phyloP scores from a whole-genome alignment of 2,113 vertebrate genomes.

The Perca fluviatilis region DNA sequence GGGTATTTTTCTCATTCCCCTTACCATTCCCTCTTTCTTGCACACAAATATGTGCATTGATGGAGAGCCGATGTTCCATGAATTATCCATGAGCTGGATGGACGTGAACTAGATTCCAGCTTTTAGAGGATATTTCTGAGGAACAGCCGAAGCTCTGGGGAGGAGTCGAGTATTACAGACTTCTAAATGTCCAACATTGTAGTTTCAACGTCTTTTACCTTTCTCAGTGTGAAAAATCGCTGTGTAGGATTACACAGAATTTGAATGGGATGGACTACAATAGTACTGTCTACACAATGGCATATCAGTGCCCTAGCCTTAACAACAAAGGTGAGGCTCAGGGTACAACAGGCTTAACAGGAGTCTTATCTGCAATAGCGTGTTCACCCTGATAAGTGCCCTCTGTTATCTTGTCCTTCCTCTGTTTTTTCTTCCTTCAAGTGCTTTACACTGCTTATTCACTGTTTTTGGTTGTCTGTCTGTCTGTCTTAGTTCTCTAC shows the following conservation, averaged over 20 bases:
- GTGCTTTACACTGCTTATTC: conserved; percentile 28
- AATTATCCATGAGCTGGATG: conserved; percentile 77
- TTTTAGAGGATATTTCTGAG: conserved; percentile 49
- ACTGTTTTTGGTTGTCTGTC: not conserved
- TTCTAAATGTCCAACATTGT: conserved; percentile 6
- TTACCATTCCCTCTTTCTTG: not conserved
- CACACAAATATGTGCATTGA: conserved; percentile 40
- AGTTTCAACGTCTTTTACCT: conserved; percentile 35
- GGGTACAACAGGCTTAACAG: conserved; percentile 51
- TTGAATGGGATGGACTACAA: conserved; percentile 41
- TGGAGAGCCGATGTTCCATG: conserved; percentile 61
- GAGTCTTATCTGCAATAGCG: conserved; percentile 67
- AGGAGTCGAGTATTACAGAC: conserved; percentile 4
- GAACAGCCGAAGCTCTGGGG: conserved; percentile 29
- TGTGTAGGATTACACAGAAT: conserved; percentile 55
- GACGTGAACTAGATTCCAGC: conserved; percentile 73
- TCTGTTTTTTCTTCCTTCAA: conserved; percentile 25
- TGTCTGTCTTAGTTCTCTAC: not conserved
- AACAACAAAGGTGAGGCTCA: conserved; percentile 60
- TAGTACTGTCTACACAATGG: conserved; percentile 58
- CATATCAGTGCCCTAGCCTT: conserved; percentile 54
- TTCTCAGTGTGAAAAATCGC: conserved; percentile 49
- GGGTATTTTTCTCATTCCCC: not conserved
- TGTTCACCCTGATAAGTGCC: conserved; percentile 55
- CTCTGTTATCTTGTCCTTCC: conserved; percentile 40